Conservation (phyloP, 2,888 invertebrate genomes). For the Eupithecia dodoneata region DNA sequence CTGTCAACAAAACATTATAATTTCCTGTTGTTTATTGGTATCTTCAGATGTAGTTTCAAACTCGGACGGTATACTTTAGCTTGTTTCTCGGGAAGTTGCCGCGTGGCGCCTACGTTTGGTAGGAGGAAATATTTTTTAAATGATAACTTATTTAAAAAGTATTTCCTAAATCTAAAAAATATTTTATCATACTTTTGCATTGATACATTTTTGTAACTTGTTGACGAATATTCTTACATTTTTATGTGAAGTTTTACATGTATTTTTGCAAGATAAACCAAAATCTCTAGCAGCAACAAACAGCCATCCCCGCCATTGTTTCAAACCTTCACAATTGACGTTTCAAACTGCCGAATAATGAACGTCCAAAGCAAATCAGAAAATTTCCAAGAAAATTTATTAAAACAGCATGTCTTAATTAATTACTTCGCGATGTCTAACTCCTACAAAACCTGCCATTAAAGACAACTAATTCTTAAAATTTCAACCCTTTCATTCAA, state of each 20-base stretch:
- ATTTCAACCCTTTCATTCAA: slow-evolving; percentile 37
- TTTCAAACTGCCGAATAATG: slow-evolving; percentile 3
- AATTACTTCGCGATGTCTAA: slow-evolving; percentile 41
- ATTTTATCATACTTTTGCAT: background rate
- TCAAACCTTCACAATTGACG: slow-evolving; percentile 12
- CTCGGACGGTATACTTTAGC: background rate
- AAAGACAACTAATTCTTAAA: slow-evolving; percentile 43
- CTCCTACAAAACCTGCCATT: slow-evolving; percentile 39
- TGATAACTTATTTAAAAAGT: too few species aligned
- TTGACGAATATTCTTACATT: too few species aligned
- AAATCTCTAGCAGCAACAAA: background rate
- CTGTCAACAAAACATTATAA: background rate
- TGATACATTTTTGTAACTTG: background rate
- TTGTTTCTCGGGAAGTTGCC: background rate
- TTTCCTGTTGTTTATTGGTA: background rate
- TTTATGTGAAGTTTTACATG: background rate
- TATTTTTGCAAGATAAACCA: background rate
- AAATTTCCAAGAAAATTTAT: slow-evolving; percentile 30
- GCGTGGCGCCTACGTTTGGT: background rate
- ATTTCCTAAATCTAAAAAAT: too few species aligned
- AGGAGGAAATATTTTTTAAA: background rate
- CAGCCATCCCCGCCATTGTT: background rate
- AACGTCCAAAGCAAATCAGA: slow-evolving; percentile 8
- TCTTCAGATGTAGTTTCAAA: background rate
- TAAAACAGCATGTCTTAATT: slow-evolving; percentile 41